phyloP scores from a whole-genome alignment of 1,140 invertebrate genomes.

The Drosophila virilis region DNA sequence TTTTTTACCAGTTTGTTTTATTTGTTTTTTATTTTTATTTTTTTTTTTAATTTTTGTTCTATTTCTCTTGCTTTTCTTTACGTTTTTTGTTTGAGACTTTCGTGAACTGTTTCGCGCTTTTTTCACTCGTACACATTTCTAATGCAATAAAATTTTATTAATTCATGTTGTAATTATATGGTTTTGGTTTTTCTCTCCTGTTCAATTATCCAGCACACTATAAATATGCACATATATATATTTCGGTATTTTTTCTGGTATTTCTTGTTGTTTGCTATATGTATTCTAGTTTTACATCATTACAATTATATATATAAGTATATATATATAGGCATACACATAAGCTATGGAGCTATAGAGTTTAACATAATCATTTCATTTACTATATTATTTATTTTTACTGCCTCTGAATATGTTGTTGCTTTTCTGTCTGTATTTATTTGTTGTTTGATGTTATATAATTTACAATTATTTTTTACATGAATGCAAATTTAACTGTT shows the following conservation, averaged over 20 bases:
- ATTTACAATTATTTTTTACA: slow-evolving; percentile 70
- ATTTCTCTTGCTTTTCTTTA: slow-evolving; percentile 34
- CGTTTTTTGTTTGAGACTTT: slow-evolving; percentile 43
- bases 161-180: slow-evolving; percentile 59
- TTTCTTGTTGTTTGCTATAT: slow-evolving; percentile 33
- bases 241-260: slow-evolving; percentile 41
- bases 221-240: slow-evolving; percentile 60
- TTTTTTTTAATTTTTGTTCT: slow-evolving; percentile 40
- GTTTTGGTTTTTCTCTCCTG: slow-evolving; percentile 24
- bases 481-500: slow-evolving; percentile 63
- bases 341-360: slow-evolving; percentile 53
- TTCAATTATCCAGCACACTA: slow-evolving; percentile 68
- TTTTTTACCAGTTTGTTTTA: slow-evolving; percentile 25
- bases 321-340: slow-evolving; percentile 58
- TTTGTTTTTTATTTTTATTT: slow-evolving; percentile 36
- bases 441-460: slow-evolving; percentile 49
- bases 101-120: slow-evolving; percentile 36
- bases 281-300: slow-evolving; percentile 70
- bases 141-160: slow-evolving; percentile 64
- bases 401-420: slow-evolving; percentile 36
- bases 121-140: slow-evolving; percentile 50
- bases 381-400: slow-evolving; percentile 49
- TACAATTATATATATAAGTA: slow-evolving; percentile 54
- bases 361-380: slow-evolving; percentile 59
- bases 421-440: slow-evolving; percentile 29